Evolutionary conservation across 2,797 vertebrate genomes (phyloP).

Genomic region (Leptodactylus fallax): DNA sequence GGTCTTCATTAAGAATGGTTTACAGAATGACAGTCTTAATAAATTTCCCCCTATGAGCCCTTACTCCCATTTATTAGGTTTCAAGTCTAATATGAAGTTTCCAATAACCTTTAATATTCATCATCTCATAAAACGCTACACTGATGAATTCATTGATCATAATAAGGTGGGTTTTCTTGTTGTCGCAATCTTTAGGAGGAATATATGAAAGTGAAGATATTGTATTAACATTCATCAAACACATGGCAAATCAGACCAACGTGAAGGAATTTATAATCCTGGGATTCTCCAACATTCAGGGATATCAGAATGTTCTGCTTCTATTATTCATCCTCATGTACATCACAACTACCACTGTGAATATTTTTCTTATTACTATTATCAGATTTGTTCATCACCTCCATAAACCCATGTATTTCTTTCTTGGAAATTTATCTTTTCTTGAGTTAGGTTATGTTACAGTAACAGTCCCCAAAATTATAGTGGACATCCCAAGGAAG

Average conservation of each 20-base stretch:
- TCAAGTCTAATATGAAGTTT: too few species aligned
- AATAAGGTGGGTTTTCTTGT: too few species aligned
- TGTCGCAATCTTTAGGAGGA: too few species aligned
- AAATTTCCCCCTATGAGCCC: too few species aligned
- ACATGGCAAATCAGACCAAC: slow-evolving; percentile 44
- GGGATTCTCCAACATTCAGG: slow-evolving; percentile 27
- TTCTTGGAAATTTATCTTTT: slow-evolving; percentile 68
- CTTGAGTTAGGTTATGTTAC: slow-evolving; percentile 67
- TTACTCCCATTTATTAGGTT: too few species aligned
- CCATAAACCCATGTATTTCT: slow-evolving; percentile 68
- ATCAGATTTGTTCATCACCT: slow-evolving; percentile 45
- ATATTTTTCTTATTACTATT: slow-evolving; percentile 43
- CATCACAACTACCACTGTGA: slow-evolving; percentile 30
- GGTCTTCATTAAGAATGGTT: too few species aligned
- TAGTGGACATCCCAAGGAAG: slow-evolving; percentile 67
- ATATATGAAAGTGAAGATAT: too few species aligned
- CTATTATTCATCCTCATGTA: slow-evolving; percentile 42
- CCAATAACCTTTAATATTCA: too few species aligned
- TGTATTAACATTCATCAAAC: background rate
- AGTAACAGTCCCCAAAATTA: slow-evolving; percentile 66
- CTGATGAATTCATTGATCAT: too few species aligned
- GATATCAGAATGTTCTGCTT: slow-evolving; percentile 40
- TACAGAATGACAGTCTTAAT: too few species aligned
- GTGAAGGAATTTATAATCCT: slow-evolving; percentile 57
- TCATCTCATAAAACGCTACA: too few species aligned